Base-by-base conservation (phyloP, 1,140 invertebrate species). In the Calephelis nemesis region DNA sequence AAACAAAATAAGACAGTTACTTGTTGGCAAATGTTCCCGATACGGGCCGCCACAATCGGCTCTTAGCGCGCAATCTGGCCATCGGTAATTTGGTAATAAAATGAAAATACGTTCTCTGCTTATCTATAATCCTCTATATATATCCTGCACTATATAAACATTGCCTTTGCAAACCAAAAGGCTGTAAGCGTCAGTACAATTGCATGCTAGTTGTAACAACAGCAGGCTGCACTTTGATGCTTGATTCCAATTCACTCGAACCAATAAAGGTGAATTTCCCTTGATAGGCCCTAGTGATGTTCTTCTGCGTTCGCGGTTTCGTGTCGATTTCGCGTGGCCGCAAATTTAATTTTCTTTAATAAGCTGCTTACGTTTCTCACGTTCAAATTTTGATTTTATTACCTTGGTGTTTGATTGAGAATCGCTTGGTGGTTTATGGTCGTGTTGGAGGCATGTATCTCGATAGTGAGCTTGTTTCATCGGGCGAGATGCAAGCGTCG, bases 71-170 rank as follows among this genome's bases (percentile, higher is more conserved):
- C 82, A 84, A 91, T 91, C 89, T 85, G 69, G n/a, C 81, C 83
- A 91, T 91, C 89, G 89, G 89, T 89, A 91, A 91, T 91, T 91
- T 90, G 88, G 88, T 90, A 91, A 91, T 91, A 91, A 91, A 91
- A 89, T 87, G 89, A 90, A 91, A 90, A 91, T 89, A 89, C 87
- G 80, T 76, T 89, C 85, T 70, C 81, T 68, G 69, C 86, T 91
- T 91, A 91, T 91, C 89, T 86, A 85, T 81, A 83, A 90, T 91
- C 88, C 86, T 81, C 81, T 88, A 87, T 88, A 88, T 82, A 85
- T 82, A 90, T 83, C 80, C 78, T 75, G 69, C 68, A 77, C 87
- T 87, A 85, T 89, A 91, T 90, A 90, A 87, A 91, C 81, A 87
- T 79, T 77, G 63, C 67, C 30, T 11, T 47, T 54, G 19, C 58